A percentile compares a stretch with the other conserved stretches of the same genome.
These are phyloP conservation scores for Sebastes vulpes DNA, from an alignment of 2,797 vertebrate species.

Conservation along the genomic window DNA sequence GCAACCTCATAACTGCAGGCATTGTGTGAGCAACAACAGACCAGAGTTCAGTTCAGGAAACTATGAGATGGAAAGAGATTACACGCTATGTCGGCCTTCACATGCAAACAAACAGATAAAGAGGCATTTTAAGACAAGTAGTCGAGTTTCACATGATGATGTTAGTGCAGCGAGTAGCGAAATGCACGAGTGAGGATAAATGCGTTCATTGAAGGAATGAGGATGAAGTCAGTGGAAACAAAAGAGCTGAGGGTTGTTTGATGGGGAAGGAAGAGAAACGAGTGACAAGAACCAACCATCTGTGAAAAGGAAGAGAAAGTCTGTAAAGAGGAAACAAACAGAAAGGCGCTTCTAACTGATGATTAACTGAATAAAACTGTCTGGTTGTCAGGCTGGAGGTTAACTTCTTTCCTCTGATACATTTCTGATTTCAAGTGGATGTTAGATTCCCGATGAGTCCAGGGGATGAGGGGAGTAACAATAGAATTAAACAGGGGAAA, in stretches of 20 bases:
- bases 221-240: conserved; percentile 58
- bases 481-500: neutral
- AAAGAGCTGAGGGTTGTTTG: conserved; percentile 30
- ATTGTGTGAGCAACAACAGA: neutral
- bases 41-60: conserved; percentile 22
- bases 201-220: conserved; percentile 30
- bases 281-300: conserved; percentile 10
- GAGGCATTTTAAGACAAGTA: conserved; percentile 24
- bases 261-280: conserved; percentile 13
- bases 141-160: conserved; percentile 33
- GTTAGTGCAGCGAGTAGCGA: conserved; percentile 14
- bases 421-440: neutral
- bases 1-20: neutral
- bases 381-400: neutral
- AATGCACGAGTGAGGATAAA: conserved; percentile 27
- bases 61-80: conserved; percentile 59
- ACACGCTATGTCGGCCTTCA: conserved; percentile 27
- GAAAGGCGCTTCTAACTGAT: neutral
- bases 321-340: conserved; percentile 10
- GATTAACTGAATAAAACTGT: neutral
- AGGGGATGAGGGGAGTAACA: neutral
- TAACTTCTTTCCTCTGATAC: neutral
- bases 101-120: conserved; percentile 19
- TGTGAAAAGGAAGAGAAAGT: conserved; percentile 34
- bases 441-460: neutral